Base-by-base conservation (phyloP, 2,888 invertebrate genomes). In the Hydropsyche betteni region DNA sequence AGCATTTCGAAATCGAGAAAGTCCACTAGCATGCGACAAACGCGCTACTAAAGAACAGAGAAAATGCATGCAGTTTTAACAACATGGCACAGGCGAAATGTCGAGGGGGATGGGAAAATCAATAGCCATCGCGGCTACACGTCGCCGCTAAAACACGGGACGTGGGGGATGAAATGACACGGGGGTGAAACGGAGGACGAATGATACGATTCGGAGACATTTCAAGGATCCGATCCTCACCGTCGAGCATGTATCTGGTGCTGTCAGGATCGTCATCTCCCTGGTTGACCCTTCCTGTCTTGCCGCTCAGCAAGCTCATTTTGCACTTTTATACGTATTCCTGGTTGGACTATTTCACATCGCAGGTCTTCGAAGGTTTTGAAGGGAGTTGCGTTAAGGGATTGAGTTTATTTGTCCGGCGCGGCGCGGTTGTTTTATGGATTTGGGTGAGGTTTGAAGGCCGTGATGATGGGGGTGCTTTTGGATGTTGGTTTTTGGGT, bases 171-270 rank as follows among this genome's bases (percentile, higher is more conserved):
- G 69, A 69, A n/a, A 14, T 12, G 5, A 16, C 51, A n/a, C 69
- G 24, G 24, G 24, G 24, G 24, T 24, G 24, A 24, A 24, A 24
- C 24, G 1, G 2, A 24, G 24, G 24, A 69, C 5, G 12, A 10
- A 53, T 52, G 69, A 12, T 52, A 38, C 55, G 76, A 78, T 75
- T 79, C 61, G 24, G 24, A 24, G 24, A 24, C 24, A n/a, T 24
- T 24, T 24, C 24, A 24, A 24, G 24, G 24, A 24, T 24, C 24
- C 2, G 24, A 24, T 80, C 83, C 87, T 85, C 81, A 88, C 88
- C 88, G 77, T 88, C 88, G 58, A 88, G 81, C 88, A 88, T 88
- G 81, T 85, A 85, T 71, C 87, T 84, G 3, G 87, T 85, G 16
- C 86, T 85, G 76, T 84, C 81, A 44, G 81, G 77, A 73, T 83